phyloP scores from a whole-genome alignment of 2,888 invertebrate species.

The Caenorhabditis angaria region DNA sequence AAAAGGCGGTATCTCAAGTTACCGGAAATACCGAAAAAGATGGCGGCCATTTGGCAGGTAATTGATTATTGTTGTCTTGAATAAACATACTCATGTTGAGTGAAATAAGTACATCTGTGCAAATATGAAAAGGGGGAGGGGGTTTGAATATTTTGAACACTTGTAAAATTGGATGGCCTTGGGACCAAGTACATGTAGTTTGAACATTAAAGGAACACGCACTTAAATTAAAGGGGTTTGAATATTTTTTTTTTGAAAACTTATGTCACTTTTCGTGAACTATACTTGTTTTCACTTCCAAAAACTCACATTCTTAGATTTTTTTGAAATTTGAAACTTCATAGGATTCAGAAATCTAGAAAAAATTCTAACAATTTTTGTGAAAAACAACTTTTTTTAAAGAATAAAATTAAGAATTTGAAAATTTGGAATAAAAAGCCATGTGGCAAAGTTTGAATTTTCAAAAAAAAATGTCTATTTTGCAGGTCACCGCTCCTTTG shows the following conservation, averaged over 20 bases:
- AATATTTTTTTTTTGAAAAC: not conserved
- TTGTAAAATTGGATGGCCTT: too few relatives aligned
- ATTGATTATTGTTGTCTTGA: not conserved
- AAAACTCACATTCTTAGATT: too few relatives aligned
- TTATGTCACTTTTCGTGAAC: not conserved
- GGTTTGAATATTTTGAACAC: not conserved
- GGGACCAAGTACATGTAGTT: too few relatives aligned
- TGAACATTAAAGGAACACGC: not conserved
- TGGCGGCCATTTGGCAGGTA: not conserved
- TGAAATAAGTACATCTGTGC: not conserved
- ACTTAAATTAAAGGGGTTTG: not conserved
- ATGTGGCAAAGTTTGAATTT: not conserved
- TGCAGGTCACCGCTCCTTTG: slow-evolving; percentile 72
- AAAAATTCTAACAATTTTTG: too few relatives aligned
- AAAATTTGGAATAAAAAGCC: not conserved
- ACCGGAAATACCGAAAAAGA: not conserved
- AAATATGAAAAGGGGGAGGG: not conserved
- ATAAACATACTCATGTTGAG: not conserved
- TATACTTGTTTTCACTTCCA: too few relatives aligned
- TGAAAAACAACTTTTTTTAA: too few relatives aligned
- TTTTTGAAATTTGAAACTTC: not conserved
- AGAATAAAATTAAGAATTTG: not conserved
- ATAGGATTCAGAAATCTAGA: too few relatives aligned
- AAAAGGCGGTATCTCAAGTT: too few relatives aligned
- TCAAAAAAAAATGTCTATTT: not conserved